phyloP scores from a whole-genome alignment of 2,113 vertebrate species.

The Dromas ardeola region DNA sequence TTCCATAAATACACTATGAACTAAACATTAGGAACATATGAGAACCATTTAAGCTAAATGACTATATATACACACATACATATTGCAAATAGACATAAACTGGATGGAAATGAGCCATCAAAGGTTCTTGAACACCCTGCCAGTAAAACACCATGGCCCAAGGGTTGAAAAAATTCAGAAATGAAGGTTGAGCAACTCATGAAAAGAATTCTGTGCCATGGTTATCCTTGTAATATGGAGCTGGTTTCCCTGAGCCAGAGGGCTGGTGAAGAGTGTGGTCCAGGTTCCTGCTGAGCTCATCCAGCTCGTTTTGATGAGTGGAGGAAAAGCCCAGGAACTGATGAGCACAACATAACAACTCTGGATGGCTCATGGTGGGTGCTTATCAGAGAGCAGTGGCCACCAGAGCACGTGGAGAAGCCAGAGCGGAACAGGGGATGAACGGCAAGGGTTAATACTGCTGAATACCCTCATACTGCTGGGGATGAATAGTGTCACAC shows the following conservation, averaged over 20 bases:
- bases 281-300: neutral
- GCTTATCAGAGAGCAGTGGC: neutral
- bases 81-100: neutral
- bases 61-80: neutral
- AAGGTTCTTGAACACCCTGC: neutral
- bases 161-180: neutral
- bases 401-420: fast-evolving
- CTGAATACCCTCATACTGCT: neutral
- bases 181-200: neutral
- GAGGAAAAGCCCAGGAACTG: neutral
- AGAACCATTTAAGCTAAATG: neutral
- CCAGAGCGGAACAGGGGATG: fast-evolving
- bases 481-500: fast-evolving
- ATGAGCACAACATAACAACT: fast-evolving
- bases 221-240: neutral
- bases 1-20: conserved; percentile 3
- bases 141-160: neutral
- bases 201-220: neutral
- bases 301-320: neutral
- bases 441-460: neutral
- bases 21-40: conserved; percentile 1
- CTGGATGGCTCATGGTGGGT: neutral
- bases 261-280: fast-evolving
- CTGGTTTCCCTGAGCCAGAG: neutral
- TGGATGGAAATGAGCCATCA: neutral